Percentiles rank a stretch among this genome's conserved stretches.
Evolutionary conservation across 2,797 vertebrate genomes (phyloP).

Genomic region (Cetoscarus ocellatus): DNA sequence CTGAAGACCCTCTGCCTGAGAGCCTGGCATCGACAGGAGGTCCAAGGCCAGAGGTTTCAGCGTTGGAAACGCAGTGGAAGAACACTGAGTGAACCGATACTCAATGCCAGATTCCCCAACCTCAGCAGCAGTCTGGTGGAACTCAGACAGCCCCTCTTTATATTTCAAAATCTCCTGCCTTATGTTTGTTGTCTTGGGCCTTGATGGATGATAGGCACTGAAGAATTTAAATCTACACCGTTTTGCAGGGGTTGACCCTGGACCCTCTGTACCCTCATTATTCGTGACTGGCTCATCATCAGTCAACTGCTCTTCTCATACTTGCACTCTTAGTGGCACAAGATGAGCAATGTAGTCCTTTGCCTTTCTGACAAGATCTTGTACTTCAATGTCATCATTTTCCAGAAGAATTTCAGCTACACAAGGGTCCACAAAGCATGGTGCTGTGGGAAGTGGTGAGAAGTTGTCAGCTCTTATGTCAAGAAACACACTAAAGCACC

Average conservation of each 20-base stretch:
- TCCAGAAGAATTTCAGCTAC: slow-evolving; percentile 31
- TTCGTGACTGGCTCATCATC: slow-evolving; percentile 1
- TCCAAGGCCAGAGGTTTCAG: no score
- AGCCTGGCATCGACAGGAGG: no score
- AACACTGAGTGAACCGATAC: no score
- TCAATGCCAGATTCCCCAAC: no score
- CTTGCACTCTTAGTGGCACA: slow-evolving; percentile 4
- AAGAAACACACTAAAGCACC: slow-evolving; percentile 20
- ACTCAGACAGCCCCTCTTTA: not conserved
- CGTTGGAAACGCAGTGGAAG: not conserved
- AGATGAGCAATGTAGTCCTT: slow-evolving; percentile 25
- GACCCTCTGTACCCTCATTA: not conserved
- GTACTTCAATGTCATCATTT: slow-evolving; percentile 26
- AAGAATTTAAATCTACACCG: not conserved
- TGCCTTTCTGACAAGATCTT: slow-evolving; percentile 33
- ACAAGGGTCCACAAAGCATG: slow-evolving; percentile 33
- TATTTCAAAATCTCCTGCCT: not conserved
- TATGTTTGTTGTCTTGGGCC: slow-evolving; percentile 4
- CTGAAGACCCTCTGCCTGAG: no score
- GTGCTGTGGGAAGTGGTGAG: slow-evolving; percentile 32
- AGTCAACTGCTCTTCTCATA: slow-evolving; percentile 3
- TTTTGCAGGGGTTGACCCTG: not conserved
- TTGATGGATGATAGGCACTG: not conserved
- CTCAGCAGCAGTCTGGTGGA: slow-evolving; percentile 2
- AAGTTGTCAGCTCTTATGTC: slow-evolving; percentile 21